Conservation (phyloP, 2,797 vertebrate genomes). For the Streptopelia turtur region DNA sequence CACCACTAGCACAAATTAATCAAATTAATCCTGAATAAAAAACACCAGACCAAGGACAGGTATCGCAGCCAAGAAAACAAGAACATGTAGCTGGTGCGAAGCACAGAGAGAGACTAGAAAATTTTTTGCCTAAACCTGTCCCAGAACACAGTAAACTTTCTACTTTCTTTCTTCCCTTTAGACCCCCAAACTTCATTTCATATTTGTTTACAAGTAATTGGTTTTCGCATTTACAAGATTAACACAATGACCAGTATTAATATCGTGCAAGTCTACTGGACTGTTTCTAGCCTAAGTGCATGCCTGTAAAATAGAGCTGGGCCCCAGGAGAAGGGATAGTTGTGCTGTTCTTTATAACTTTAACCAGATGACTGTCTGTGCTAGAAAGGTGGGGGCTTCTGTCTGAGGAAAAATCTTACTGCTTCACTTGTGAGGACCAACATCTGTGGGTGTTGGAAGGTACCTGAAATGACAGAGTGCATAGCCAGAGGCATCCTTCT, state of each 20-base stretch:
- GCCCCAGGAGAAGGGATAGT: neutral
- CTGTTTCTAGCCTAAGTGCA: neutral
- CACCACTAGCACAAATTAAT: neutral
- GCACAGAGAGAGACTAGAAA: neutral
- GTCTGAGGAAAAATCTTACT: neutral
- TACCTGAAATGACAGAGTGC: neutral
- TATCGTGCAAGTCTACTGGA: neutral
- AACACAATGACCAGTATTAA: neutral
- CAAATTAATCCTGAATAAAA: neutral
- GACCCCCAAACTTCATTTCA: neutral
- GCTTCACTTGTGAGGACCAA: neutral
- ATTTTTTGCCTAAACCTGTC: neutral
- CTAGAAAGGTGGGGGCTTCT: neutral
- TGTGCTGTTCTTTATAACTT: neutral
- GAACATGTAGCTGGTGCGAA: neutral
- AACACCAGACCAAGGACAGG: neutral
- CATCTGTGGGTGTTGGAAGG: neutral
- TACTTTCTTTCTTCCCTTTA: neutral
- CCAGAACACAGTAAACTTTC: neutral
- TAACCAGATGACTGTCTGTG: neutral
- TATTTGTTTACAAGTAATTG: neutral
- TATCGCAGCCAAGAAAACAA: neutral
- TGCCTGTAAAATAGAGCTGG: neutral
- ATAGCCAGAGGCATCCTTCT: conserved; percentile 8
- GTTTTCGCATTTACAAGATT: neutral